These are phyloP conservation scores for Parazoanthus atlanticus DNA, from an alignment of 92 coral and sea anemone genomes.

Conservation along the genomic window DNA sequence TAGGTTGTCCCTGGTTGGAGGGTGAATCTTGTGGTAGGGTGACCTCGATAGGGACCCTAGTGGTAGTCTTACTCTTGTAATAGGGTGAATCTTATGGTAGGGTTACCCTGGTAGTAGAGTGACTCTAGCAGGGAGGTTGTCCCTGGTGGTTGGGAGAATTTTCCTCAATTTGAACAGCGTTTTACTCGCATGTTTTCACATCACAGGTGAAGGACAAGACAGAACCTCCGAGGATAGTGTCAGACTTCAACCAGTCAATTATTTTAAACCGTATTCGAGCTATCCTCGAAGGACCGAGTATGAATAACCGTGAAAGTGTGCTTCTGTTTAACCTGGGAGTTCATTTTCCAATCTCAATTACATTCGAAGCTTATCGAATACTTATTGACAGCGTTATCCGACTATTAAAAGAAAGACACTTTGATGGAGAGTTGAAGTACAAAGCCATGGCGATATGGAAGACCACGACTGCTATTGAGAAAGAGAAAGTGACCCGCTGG, in stretches of 20 bases:
- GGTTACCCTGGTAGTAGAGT: too few species aligned
- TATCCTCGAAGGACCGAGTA: constrained; percentile 53
- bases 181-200: background rate
- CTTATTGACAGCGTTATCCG: constrained; percentile 53
- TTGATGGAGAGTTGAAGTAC: constrained; percentile 42
- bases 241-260: constrained; percentile 54
- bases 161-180: background rate
- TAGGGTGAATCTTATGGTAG: too few species aligned
- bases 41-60: too few species aligned
- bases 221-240: constrained; percentile 51
- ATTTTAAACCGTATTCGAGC: constrained; percentile 46
- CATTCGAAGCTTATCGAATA: constrained; percentile 45
- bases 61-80: too few species aligned
- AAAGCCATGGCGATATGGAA: constrained; percentile 60
- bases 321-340: constrained; percentile 63
- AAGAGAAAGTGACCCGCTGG: constrained; percentile 49
- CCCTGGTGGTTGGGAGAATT: background rate
- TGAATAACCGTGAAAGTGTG: constrained; percentile 51
- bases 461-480: constrained; percentile 68
- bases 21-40: too few species aligned
- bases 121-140: too few species aligned
- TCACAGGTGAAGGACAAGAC: constrained; percentile 62
- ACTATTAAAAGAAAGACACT: constrained; percentile 38
- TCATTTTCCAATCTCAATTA: constrained; percentile 64
- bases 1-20: too few species aligned